These are phyloP conservation scores for Halichoerus grypus DNA, from an alignment of 2,113 vertebrate genomes.

Conservation along the genomic window DNA sequence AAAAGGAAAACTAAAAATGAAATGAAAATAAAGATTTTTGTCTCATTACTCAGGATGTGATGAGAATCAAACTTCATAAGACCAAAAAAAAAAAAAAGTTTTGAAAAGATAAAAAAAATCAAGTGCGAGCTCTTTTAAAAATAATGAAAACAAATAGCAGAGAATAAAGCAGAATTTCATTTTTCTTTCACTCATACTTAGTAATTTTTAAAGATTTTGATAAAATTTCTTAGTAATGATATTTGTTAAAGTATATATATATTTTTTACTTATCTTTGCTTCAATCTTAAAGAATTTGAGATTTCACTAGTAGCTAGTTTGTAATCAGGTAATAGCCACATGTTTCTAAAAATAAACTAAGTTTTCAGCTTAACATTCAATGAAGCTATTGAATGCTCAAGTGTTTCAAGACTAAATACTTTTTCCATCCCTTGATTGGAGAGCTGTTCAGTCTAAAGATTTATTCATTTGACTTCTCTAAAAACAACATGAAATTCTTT, in stretches of 20 bases:
- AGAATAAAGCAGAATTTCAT: not conserved
- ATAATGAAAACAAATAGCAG: not conserved
- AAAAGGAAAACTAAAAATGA: not conserved
- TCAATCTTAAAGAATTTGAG: not conserved
- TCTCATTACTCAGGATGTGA: not conserved
- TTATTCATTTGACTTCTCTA: not conserved
- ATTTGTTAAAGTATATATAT: not conserved
- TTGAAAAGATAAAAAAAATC: not conserved
- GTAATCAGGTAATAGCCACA: not conserved
- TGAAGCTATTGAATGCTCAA: not conserved
- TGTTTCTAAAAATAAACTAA: not conserved
- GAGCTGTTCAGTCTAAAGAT: not conserved
- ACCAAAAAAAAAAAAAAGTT: not conserved
- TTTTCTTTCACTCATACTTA: not conserved
- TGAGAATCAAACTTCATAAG: not conserved
- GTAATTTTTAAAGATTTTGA: not conserved
- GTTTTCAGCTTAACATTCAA: not conserved
- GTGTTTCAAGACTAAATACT: not conserved
- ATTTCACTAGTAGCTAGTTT: not conserved
- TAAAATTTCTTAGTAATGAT: fast-evolving
- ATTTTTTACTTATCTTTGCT: not conserved
- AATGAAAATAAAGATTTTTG: not conserved
- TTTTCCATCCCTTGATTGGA: not conserved
- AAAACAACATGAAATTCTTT: not conserved
- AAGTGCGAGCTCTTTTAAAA: not conserved